Evolutionary conservation across 2,113 vertebrate species (phyloP).

Genomic region (Entomyzon cyanotis): DNA sequence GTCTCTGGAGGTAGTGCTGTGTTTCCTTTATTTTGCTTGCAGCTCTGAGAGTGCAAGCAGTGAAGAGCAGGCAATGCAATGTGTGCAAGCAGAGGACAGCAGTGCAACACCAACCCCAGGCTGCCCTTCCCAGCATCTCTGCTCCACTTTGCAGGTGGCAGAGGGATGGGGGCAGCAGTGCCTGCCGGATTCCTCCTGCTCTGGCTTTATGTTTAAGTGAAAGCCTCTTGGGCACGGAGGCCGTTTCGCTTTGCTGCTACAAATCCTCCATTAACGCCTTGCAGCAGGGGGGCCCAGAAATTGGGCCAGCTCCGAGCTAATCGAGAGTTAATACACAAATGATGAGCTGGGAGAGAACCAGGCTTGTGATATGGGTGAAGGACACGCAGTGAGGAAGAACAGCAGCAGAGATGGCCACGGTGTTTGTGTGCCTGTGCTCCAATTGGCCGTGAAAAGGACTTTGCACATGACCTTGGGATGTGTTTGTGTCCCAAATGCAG

Average conservation of each 20-base stretch:
- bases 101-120: accelerated
- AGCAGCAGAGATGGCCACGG: not conserved
- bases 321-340: not conserved
- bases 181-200: not conserved
- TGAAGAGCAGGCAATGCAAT: accelerated
- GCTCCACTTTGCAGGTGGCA: accelerated
- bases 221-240: slow-evolving; percentile 15
- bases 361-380: not conserved
- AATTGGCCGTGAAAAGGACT: not conserved
- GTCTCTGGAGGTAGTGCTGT: not conserved
- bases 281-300: slow-evolving; percentile 40
- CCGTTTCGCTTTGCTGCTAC: not conserved
- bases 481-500: accelerated
- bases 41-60: not conserved
- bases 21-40: accelerated
- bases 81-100: accelerated
- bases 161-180: not conserved
- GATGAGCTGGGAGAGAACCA: not conserved
- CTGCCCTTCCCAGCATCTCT: not conserved
- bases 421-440: not conserved
- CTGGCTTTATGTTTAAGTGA: not conserved
- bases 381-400: not conserved
- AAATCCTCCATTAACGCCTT: slow-evolving; percentile 4
- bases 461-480: accelerated
- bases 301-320: not conserved